Evolutionary conservation across 2,797 vertebrate genomes (phyloP).

Genomic region (Psittacula derbiana): DNA sequence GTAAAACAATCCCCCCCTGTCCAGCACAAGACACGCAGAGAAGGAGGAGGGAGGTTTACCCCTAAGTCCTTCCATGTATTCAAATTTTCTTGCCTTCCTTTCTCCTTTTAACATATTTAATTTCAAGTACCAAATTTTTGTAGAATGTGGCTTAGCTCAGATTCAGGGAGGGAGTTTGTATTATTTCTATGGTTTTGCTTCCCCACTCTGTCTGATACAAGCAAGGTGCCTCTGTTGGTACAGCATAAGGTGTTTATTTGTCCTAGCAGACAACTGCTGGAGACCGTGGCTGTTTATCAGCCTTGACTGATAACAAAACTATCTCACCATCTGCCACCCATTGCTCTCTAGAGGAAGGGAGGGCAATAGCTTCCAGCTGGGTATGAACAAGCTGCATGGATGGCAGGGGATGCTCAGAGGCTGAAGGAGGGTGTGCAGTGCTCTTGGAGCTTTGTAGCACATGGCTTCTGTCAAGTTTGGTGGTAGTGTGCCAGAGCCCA

Average conservation of each 20-base stretch:
- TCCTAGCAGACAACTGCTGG: background rate
- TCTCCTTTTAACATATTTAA: background rate
- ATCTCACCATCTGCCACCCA: conserved; percentile 4
- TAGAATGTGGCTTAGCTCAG: background rate
- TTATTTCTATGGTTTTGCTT: background rate
- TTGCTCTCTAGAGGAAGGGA: background rate
- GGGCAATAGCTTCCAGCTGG: background rate
- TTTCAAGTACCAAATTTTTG: background rate
- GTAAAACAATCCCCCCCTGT: background rate
- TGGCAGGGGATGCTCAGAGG: background rate
- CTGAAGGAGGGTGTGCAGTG: rapidly evolving
- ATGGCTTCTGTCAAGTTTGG: background rate
- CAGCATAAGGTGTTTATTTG: background rate
- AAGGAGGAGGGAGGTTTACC: background rate
- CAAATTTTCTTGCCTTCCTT: background rate
- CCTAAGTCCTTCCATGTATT: background rate
- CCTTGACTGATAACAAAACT: background rate
- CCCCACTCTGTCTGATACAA: background rate
- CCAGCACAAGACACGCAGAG: background rate
- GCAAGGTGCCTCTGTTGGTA: background rate
- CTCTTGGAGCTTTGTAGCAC: rapidly evolving
- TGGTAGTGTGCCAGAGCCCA: background rate
- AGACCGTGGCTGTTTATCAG: background rate
- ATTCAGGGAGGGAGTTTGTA: background rate
- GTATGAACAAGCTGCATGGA: rapidly evolving